Evolutionary conservation across 2,113 vertebrate species (phyloP).

Genomic region (Tylochromis polylepis): DNA sequence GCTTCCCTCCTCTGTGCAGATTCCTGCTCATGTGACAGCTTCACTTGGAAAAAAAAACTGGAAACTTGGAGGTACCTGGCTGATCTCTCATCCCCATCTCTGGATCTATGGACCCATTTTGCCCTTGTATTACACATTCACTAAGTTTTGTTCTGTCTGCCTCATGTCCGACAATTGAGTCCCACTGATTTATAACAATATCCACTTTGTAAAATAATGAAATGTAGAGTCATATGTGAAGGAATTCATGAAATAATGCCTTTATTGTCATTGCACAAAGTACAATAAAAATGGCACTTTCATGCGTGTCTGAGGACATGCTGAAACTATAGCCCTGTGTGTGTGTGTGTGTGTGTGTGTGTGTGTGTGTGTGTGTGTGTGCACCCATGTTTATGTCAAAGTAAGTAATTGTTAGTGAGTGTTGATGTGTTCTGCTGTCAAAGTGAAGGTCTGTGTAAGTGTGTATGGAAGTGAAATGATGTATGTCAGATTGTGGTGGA

Average conservation of each 20-base stretch:
- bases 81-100: background rate
- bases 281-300: background rate
- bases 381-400: background rate
- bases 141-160: background rate
- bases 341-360: background rate
- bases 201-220: background rate
- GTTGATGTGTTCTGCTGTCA: conserved; percentile 11
- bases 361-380: background rate
- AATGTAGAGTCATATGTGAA: background rate
- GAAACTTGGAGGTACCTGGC: background rate
- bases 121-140: background rate
- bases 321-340: background rate
- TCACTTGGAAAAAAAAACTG: background rate
- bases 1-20: background rate
- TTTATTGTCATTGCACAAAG: background rate
- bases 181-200: background rate
- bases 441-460: background rate
- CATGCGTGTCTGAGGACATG: background rate
- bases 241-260: background rate
- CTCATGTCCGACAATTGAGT: no score
- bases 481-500: background rate
- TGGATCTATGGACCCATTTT: background rate
- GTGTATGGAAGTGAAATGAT: background rate
- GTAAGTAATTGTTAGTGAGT: background rate
- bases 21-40: background rate